Conservation (phyloP, 2,888 invertebrate species). For the Coelinius sp. region DNA sequence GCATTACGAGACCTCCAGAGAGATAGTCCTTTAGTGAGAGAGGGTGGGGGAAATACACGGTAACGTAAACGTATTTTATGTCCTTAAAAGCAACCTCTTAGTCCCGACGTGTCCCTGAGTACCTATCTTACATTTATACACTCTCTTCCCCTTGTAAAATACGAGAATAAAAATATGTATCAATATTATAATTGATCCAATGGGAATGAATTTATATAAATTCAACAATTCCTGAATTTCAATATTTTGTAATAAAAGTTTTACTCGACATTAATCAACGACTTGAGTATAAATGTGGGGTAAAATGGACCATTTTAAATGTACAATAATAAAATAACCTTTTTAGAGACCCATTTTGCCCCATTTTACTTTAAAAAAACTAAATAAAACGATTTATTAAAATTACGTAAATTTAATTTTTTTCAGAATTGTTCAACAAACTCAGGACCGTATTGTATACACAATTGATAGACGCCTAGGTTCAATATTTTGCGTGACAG, state of each 20-base stretch:
- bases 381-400: too few species aligned
- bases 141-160: neutral
- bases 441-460: neutral
- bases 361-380: too few species aligned
- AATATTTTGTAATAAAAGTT: slow-evolving; percentile 2
- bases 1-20: slow-evolving; percentile 43
- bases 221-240: neutral
- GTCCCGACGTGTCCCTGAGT: slow-evolving; percentile 41
- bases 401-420: too few species aligned
- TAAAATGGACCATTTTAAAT: neutral
- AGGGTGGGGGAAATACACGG: slow-evolving; percentile 35
- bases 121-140: slow-evolving; percentile 26
- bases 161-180: neutral
- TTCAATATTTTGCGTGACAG: slow-evolving; percentile 49
- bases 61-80: slow-evolving; percentile 58
- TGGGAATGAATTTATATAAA: neutral
- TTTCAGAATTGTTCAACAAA: too few species aligned
- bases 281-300: neutral
- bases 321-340: too few species aligned
- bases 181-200: neutral
- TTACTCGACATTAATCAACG: neutral
- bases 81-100: slow-evolving; percentile 65
- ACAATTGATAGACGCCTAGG: slow-evolving; percentile 17
- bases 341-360: too few species aligned
- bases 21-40: slow-evolving; percentile 10